phyloP scores from a whole-genome alignment of 2,113 vertebrate genomes.

The Hemicordylus capensis region DNA sequence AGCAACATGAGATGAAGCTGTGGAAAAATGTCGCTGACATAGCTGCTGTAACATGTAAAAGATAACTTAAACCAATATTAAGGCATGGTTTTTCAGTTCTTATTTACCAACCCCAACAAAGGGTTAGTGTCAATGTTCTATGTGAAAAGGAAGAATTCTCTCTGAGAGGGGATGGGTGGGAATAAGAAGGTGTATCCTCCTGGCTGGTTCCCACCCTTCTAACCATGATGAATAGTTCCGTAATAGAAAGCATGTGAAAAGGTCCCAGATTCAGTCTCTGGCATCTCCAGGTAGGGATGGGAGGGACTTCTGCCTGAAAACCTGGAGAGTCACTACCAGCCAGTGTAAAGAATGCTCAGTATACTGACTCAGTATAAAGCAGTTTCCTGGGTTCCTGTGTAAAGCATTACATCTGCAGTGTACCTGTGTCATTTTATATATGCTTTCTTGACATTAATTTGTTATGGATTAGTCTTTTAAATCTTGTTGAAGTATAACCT shows the following conservation, averaged over 20 bases:
- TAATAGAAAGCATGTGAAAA: too few relatives aligned
- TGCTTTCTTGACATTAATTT: neutral
- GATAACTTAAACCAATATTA: neutral
- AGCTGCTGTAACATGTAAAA: neutral
- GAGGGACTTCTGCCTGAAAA: too few relatives aligned
- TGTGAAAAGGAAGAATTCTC: neutral
- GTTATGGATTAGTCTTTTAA: neutral
- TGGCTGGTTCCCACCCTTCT: neutral
- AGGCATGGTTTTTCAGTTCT: neutral
- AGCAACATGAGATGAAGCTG: neutral
- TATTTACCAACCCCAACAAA: neutral
- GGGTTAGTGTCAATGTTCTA: neutral
- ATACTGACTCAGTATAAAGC: too few relatives aligned
- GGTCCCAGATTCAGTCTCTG: too few relatives aligned
- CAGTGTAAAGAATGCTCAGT: too few relatives aligned
- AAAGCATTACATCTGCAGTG: neutral
- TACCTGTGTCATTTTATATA: neutral
- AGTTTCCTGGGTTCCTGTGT: too few relatives aligned
- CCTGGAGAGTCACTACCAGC: too few relatives aligned
- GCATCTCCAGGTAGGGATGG: too few relatives aligned
- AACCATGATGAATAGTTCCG: neutral
- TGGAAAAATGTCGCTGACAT: neutral
- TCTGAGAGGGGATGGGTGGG: neutral
- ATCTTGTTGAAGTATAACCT: neutral
- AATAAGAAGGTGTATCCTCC: neutral